Conservation (phyloP, 35 echinoderm and acorn worm species). For the Ptychodera flava region DNA sequence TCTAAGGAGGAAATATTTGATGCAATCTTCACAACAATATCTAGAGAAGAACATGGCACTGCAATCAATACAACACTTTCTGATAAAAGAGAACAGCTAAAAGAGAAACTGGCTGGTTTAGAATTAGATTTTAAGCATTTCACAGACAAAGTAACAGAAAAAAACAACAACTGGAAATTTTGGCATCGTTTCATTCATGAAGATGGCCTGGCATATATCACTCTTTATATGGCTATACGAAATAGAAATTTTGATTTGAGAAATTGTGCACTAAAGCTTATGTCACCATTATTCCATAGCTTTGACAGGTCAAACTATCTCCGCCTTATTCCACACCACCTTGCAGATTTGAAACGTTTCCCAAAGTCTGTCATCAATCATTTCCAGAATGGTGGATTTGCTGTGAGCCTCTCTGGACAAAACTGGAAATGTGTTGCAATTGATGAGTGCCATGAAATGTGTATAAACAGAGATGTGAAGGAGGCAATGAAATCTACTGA, state of each 20-base stretch:
- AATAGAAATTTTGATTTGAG: neutral
- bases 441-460: constrained; percentile 35
- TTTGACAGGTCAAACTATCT: constrained; percentile 22
- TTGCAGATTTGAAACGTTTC: constrained; percentile 15
- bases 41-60: constrained; percentile 22
- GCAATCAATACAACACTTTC: neutral
- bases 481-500: too few species aligned
- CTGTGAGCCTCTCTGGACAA: constrained; percentile 18
- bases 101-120: neutral
- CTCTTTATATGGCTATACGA: neutral
- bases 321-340: constrained; percentile 15
- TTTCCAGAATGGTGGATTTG: constrained; percentile 25
- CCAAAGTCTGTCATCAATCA: constrained; percentile 15
- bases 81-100: neutral
- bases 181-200: constrained; percentile 5
- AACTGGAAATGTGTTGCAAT: constrained; percentile 13
- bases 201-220: neutral
- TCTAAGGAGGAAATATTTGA: constrained; percentile 3
- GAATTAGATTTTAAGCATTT: constrained; percentile 15
- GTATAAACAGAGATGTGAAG: too few species aligned
- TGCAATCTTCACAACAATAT: constrained; percentile 9
- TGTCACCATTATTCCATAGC: neutral
- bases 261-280: constrained; percentile 10
- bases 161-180: neutral
- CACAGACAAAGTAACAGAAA: neutral